Evolutionary conservation across 2,888 invertebrate genomes (phyloP).

Genomic region (Cataglyphis livida): DNA sequence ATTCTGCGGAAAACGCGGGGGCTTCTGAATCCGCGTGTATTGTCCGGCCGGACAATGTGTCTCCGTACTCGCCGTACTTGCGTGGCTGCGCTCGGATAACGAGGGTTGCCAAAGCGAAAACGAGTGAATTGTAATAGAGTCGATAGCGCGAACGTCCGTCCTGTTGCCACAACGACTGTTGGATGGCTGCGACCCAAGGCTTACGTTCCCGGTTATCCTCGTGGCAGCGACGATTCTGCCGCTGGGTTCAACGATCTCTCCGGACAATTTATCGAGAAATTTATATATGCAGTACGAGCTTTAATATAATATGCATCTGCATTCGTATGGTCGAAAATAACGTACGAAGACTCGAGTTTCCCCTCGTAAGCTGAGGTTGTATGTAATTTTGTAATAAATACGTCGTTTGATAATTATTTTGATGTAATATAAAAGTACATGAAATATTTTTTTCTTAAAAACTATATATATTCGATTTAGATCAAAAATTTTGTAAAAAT

Average conservation of each 20-base stretch:
- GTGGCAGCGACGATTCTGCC: slow-evolving; percentile 32
- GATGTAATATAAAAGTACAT: background rate
- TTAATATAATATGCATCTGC: background rate
- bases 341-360: background rate
- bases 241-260: slow-evolving; percentile 37
- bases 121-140: slow-evolving; percentile 66
- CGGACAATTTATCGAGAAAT: slow-evolving; percentile 21
- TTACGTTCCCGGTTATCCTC: slow-evolving; percentile 39
- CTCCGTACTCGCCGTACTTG: slow-evolving; percentile 53
- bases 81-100: slow-evolving; percentile 62
- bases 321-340: background rate
- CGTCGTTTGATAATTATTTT: background rate
- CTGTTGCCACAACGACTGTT: slow-evolving; percentile 63
- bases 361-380: background rate
- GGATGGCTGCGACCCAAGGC: slow-evolving; percentile 54
- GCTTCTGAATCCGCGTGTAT: slow-evolving; percentile 60
- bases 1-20: slow-evolving; percentile 63
- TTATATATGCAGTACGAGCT: background rate
- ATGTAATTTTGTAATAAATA: background rate
- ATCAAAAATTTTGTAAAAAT: background rate
- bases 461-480: background rate
- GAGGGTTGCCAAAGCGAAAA: slow-evolving; percentile 64
- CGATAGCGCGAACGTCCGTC: slow-evolving; percentile 65
- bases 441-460: background rate
- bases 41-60: slow-evolving; percentile 68